Conservation (phyloP, 2,113 vertebrate genomes). For the Rhadina sibilatrix region DNA sequence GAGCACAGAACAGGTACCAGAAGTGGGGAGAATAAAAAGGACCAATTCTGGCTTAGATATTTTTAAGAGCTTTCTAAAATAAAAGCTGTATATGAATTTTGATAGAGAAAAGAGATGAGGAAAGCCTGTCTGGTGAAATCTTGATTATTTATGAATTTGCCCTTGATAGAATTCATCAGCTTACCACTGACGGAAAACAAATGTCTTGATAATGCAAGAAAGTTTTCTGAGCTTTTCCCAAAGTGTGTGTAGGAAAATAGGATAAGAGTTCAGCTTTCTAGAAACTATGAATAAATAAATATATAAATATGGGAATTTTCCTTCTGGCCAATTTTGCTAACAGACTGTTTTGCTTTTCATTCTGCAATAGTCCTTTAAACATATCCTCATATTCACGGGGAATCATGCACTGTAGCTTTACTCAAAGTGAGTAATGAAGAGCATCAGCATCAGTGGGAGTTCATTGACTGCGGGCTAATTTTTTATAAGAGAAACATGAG, state of each 20-base stretch:
- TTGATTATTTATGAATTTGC: not conserved
- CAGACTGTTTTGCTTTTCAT: not conserved
- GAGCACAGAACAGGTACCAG: not conserved
- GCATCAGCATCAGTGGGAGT: not conserved
- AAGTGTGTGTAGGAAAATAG: not conserved
- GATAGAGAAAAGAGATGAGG: not conserved
- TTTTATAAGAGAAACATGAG: not conserved
- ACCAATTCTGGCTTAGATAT: not conserved
- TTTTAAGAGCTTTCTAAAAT: not conserved
- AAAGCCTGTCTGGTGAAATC: not conserved
- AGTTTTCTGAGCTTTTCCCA: not conserved
- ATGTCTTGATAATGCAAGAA: not conserved
- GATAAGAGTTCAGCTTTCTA: not conserved
- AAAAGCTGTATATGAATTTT: not conserved
- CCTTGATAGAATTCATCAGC: not conserved
- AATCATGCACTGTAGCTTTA: not conserved
- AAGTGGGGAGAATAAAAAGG: not conserved
- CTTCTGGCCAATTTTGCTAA: not conserved
- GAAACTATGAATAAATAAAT: not conserved
- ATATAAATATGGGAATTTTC: not conserved
- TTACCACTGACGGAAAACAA: not conserved
- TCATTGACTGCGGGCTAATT: not conserved
- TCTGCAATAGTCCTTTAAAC: not conserved
- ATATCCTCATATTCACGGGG: not conserved
- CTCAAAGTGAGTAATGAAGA: not conserved